Percentiles rank a stretch among this genome's conserved stretches.
phyloP scores from a whole-genome alignment of 2,888 invertebrate species.

The Xestia rhomboidea region DNA sequence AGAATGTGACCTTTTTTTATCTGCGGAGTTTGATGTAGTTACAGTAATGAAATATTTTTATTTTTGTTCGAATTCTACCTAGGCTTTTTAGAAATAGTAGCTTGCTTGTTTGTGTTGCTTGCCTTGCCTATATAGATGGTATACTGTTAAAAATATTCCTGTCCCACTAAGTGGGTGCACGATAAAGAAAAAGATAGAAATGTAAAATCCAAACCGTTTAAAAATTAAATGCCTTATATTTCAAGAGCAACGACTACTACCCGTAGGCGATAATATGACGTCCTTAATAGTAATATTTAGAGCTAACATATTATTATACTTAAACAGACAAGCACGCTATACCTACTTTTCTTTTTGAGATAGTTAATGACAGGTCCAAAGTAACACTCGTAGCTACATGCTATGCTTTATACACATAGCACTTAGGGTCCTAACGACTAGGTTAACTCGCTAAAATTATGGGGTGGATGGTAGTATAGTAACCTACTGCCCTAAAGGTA shows the following conservation, averaged over 20 bases:
- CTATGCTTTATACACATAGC: neutral
- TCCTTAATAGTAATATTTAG: constrained; percentile 41
- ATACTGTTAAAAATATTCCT: neutral
- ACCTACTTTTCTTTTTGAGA: constrained; percentile 20
- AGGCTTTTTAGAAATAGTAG: neutral
- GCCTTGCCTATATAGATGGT: neutral
- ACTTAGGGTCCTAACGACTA: neutral
- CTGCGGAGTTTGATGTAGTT: constrained; percentile 34
- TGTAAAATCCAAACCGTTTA: neutral
- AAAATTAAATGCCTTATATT: neutral
- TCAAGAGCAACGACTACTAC: constrained; percentile 10
- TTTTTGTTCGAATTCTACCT: constrained; percentile 9
- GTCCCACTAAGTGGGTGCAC: neutral
- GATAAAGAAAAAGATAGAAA: constrained; percentile 2
- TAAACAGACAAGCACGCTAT: neutral
- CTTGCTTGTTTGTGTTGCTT: no score
- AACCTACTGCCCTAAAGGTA: neutral
- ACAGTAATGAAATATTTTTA: constrained; percentile 22
- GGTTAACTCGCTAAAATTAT: constrained; percentile 2
- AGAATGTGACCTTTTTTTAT: constrained; percentile 53
- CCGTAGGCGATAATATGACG: constrained; percentile 26
- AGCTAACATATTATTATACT: constrained; percentile 3
- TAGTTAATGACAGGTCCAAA: constrained; percentile 6
- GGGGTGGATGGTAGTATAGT: neutral
- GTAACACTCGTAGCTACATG: neutral